Evolutionary conservation across 2,888 invertebrate species (phyloP).

Genomic region (Papilio protenor): DNA sequence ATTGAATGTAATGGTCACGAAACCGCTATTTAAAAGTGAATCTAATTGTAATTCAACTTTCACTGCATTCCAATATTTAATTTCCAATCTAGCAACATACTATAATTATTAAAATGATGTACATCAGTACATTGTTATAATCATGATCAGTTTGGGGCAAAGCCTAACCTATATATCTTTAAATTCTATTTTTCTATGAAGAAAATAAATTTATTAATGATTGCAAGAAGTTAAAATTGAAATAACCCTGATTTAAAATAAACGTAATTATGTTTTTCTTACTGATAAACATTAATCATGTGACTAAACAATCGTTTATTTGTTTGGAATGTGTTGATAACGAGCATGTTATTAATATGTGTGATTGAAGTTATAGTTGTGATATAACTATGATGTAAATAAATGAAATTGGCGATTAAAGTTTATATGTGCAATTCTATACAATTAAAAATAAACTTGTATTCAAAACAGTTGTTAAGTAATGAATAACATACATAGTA

Average conservation of each 20-base stretch:
- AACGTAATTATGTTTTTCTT: slow-evolving; percentile 1
- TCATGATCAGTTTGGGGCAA: slow-evolving; percentile 7
- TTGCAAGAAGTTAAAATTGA: neutral
- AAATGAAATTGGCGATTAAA: neutral
- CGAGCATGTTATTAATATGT: neutral
- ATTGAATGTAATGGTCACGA: slow-evolving; percentile 63
- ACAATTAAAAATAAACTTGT: neutral
- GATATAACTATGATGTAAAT: neutral
- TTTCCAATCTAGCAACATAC: neutral
- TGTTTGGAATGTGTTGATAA: slow-evolving; percentile 25
- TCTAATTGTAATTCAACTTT: slow-evolving; percentile 12
- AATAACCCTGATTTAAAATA: neutral
- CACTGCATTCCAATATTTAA: neutral
- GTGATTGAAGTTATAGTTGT: neutral
- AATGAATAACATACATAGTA: neutral
- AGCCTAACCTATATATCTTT: slow-evolving; percentile 1
- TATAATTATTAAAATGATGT: neutral
- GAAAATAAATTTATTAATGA: slow-evolving; percentile 18
- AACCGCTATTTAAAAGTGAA: slow-evolving; percentile 18
- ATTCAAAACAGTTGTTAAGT: neutral
- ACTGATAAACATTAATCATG: slow-evolving; percentile 16
- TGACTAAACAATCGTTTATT: neutral
- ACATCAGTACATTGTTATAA: slow-evolving; percentile 8
- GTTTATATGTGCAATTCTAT: neutral
- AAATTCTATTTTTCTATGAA: neutral